Conservation (phyloP, 64 coral and sea anemone genomes). For the Exaiptasia diaphana region DNA sequence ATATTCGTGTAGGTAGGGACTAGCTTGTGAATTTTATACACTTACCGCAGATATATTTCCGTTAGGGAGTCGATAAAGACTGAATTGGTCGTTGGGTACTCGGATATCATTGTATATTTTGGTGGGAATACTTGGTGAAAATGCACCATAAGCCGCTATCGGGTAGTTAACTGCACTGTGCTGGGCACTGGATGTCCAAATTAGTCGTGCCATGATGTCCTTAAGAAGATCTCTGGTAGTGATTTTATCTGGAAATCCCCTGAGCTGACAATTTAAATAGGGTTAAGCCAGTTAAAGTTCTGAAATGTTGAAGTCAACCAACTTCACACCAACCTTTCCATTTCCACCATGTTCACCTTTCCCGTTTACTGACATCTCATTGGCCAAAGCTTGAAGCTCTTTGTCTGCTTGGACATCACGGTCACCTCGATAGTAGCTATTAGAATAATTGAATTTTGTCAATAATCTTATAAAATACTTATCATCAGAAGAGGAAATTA, state of each 20-base stretch:
- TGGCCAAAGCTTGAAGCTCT: conserved; percentile 73
- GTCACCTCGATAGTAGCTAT: conserved; percentile 52
- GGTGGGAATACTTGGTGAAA: conserved; percentile 81
- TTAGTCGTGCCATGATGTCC: conserved; percentile 53
- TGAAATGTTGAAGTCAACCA: neutral
- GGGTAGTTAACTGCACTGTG: conserved; percentile 83
- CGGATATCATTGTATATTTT: conserved; percentile 77
- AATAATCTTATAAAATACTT: neutral
- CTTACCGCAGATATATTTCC: conserved; percentile 69
- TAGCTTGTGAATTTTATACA: too few relatives aligned
- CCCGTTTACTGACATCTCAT: conserved; percentile 66
- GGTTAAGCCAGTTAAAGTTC: neutral
- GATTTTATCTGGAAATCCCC: conserved; percentile 64
- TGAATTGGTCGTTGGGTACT: conserved; percentile 48
- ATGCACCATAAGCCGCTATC: conserved; percentile 72
- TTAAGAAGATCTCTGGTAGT: neutral
- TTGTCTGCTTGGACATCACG: conserved; percentile 35
- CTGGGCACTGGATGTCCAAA: conserved; percentile 72
- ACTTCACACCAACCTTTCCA: conserved; percentile 43
- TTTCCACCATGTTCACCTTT: conserved; percentile 63
- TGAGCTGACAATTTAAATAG: conserved; percentile 35
- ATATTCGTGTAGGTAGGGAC: too few relatives aligned
- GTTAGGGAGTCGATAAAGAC: conserved; percentile 59
- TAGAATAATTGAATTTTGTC: neutral
- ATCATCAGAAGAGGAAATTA: neutral